phyloP scores from a whole-genome alignment of 2,113 vertebrate genomes.

The Orientallactaga bullata region DNA sequence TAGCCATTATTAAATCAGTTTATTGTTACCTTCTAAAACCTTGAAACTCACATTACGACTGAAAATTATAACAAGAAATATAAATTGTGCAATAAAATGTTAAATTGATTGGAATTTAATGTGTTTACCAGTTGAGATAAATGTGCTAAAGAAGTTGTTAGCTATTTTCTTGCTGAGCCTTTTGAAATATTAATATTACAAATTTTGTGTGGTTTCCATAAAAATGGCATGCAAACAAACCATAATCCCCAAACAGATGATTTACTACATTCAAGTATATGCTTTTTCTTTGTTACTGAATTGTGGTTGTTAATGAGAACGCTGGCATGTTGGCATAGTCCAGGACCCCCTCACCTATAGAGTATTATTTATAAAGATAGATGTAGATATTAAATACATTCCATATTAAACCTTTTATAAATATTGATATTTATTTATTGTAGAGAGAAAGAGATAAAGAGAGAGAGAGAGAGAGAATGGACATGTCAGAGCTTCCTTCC shows the following conservation, averaged over 20 bases:
- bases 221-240: neutral
- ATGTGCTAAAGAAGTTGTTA: neutral
- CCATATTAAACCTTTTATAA: neutral
- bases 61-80: conserved; percentile 63
- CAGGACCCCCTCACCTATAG: neutral
- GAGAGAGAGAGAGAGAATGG: too few relatives aligned
- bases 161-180: conserved; percentile 19
- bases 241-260: neutral
- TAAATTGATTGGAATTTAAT: conserved; percentile 53
- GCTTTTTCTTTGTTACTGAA: neutral
- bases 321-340: neutral
- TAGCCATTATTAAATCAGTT: conserved; percentile 49
- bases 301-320: neutral
- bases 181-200: conserved; percentile 61
- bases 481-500: too few relatives aligned
- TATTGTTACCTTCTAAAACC: conserved; percentile 50
- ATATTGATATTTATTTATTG: too few relatives aligned
- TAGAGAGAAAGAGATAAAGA: too few relatives aligned
- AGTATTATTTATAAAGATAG: neutral
- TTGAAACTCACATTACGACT: conserved; percentile 30
- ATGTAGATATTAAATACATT: neutral
- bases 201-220: conserved; percentile 15
- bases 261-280: neutral
- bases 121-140: conserved; percentile 37
- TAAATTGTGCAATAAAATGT: conserved; percentile 51